These are phyloP conservation scores for Pristionchus pacificus DNA, from an alignment of 1,140 invertebrate genomes.

Conservation along the genomic window DNA sequence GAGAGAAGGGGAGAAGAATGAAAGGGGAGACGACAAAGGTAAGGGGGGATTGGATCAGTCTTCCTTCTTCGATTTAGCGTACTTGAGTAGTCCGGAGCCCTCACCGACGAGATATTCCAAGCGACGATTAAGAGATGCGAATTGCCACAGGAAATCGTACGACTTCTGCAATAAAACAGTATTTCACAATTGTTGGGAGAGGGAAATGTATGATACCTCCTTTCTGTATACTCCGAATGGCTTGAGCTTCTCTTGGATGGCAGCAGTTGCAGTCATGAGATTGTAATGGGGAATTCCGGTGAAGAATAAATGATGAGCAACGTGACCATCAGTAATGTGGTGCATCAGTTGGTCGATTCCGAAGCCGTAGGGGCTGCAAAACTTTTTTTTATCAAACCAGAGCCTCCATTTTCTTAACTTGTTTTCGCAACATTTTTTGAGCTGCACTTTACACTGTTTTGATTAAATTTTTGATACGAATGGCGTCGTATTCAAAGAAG, in stretches of 20 bases:
- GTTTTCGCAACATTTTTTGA: too few species aligned
- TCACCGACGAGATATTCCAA: constrained; percentile 47
- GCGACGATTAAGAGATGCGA: constrained; percentile 36
- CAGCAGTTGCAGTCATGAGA: constrained; percentile 58
- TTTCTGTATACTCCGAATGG: constrained; percentile 49
- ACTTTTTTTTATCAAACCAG: too few species aligned
- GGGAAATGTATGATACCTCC: constrained; percentile 1
- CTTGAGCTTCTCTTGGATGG: constrained; percentile 36
- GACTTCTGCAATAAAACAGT: neutral
- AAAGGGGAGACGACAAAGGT: too few species aligned
- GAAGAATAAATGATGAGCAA: constrained; percentile 60
- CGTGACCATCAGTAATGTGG: constrained; percentile 59
- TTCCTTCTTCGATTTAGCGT: constrained; percentile 33
- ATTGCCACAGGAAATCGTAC: constrained; percentile 45
- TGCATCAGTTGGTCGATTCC: constrained; percentile 59
- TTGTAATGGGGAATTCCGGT: constrained; percentile 60
- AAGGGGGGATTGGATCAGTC: too few species aligned
- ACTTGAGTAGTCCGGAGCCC: constrained; percentile 43
- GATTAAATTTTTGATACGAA: too few species aligned
- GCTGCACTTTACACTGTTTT: too few species aligned
- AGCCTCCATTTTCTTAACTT: too few species aligned
- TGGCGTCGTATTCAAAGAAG: too few species aligned
- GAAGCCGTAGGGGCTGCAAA: constrained; percentile 56
- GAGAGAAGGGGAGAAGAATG: too few species aligned
- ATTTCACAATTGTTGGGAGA: neutral